Evolutionary conservation across 2,113 vertebrate genomes (phyloP).

Genomic region (Neogobius melanostomus): DNA sequence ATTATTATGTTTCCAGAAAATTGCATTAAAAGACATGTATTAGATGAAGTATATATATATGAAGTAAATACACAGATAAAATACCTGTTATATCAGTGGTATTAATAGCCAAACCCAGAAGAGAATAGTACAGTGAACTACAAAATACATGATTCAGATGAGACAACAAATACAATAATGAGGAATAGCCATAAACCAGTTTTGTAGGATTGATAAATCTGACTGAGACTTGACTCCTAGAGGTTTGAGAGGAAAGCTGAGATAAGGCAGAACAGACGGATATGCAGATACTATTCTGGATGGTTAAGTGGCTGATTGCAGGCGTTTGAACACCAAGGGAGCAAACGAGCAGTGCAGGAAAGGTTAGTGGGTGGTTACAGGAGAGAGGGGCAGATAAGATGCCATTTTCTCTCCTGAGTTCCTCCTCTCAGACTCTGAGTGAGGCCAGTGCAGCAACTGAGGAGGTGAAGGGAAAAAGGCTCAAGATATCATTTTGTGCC

Average conservation of each 20-base stretch:
- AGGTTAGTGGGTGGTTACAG: slow-evolving; percentile 29
- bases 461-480: slow-evolving; percentile 12
- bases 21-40: background rate
- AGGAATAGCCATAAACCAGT: background rate
- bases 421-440: slow-evolving; percentile 35
- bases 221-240: background rate
- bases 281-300: slow-evolving; percentile 29
- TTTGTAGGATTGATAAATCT: background rate
- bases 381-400: slow-evolving; percentile 42
- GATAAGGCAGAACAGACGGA: slow-evolving; percentile 28
- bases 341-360: background rate
- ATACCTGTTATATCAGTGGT: too few species aligned
- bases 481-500: slow-evolving; percentile 51
- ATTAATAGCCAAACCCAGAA: too few species aligned
- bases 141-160: too few species aligned
- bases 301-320: slow-evolving; percentile 20
- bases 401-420: slow-evolving; percentile 42
- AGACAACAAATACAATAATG: background rate
- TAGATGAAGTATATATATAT: too few species aligned
- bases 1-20: too few species aligned
- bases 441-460: background rate
- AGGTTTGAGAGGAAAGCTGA: slow-evolving; percentile 7
- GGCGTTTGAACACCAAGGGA: slow-evolving; percentile 25
- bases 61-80: too few species aligned
- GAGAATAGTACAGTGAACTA: too few species aligned